A percentile compares a stretch with the other conserved stretches of the same genome.
Evolutionary conservation across 2,888 invertebrate species (phyloP).

Genomic region (Automeris io): DNA sequence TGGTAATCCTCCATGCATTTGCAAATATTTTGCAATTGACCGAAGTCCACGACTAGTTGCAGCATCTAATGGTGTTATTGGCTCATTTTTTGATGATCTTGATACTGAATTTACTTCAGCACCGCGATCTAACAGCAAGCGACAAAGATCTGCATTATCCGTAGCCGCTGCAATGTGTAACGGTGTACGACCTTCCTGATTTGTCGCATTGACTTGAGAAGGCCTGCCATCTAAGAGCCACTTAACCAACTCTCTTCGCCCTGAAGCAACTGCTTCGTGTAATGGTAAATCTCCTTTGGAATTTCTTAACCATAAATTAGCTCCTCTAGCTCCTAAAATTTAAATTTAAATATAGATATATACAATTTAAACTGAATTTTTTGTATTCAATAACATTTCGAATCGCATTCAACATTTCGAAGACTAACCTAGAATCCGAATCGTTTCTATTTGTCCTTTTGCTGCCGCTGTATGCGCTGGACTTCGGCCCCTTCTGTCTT

Average conservation of each 20-base stretch:
- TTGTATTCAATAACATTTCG: background rate
- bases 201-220: slow-evolving; percentile 90
- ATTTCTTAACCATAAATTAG: slow-evolving; percentile 94
- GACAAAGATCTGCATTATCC: slow-evolving; percentile 96
- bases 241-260: slow-evolving; percentile 90
- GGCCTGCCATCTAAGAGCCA: slow-evolving; percentile 92
- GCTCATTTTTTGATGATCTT: slow-evolving; percentile 87
- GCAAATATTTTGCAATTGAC: slow-evolving; percentile 94
- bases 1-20: slow-evolving; percentile 92
- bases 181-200: slow-evolving; percentile 94
- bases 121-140: slow-evolving; percentile 87
- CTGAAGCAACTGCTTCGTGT: slow-evolving; percentile 97
- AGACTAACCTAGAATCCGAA: slow-evolving; percentile 80
- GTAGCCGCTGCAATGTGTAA: slow-evolving; percentile 96
- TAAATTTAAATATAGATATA: slow-evolving; percentile 5
- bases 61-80: slow-evolving; percentile 94
- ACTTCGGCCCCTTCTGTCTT: slow-evolving; percentile 94
- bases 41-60: slow-evolving; percentile 91
- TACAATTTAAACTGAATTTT: background rate
- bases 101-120: slow-evolving; percentile 91
- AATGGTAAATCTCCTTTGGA: slow-evolving; percentile 96
- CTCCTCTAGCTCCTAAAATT: slow-evolving; percentile 77
- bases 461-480: slow-evolving; percentile 97
- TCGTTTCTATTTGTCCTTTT: slow-evolving; percentile 94
- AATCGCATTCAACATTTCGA: background rate